Base-by-base conservation (phyloP, 2,888 invertebrate genomes). In the Marronus borbonicus region DNA sequence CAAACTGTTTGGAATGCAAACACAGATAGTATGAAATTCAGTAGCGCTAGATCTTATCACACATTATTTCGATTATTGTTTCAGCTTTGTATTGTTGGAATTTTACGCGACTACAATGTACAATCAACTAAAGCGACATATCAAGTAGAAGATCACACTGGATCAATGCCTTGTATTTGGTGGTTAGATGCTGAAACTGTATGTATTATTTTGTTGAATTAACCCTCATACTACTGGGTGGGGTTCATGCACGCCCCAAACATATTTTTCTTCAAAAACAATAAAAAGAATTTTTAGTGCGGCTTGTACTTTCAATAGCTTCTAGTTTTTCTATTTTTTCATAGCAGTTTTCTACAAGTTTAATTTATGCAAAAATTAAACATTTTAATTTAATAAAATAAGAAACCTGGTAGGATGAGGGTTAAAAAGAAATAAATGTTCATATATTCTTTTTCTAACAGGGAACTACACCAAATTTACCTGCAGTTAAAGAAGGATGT, bases 91-190 rank as follows among this genome's bases (percentile, higher is more conserved):
- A 44, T 89, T 50, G 90, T 93, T 39, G 93, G 90, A 1, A 89
- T 93, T 81, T 89, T 94, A 0, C 89, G 90, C 62, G 89, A 90
- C 2, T 89, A 92, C 77, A 92, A 93, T 76, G 89, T 91, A 0
- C 90, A 91, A 0, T 92, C 92, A 0, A 92, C 93, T 0, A 93
- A 92, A 88, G 90, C 92, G 2, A 91, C 91, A 0, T 94, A 93
- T 82, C 87, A 87, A 0, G 83, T 94, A 60, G 91, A 93, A 84
- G 94, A 94, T 86, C 91, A 92, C 81, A 92, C 92, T 64, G 92
- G 92, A 80, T 86, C 86, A 50, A 91, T 93, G 64, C 89, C 90
- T 79, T 92, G 90, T 0, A 88, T 92, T 80, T 90, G 90, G 81
- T 93, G 92, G 91, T 82, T 91, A 55, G 92, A 91, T 82, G 90